Evolutionary conservation across 2,797 vertebrate genomes (phyloP), one percentile per base, ranked within the genome.

Genomic region (Semaprochilodus insignis): DNA sequence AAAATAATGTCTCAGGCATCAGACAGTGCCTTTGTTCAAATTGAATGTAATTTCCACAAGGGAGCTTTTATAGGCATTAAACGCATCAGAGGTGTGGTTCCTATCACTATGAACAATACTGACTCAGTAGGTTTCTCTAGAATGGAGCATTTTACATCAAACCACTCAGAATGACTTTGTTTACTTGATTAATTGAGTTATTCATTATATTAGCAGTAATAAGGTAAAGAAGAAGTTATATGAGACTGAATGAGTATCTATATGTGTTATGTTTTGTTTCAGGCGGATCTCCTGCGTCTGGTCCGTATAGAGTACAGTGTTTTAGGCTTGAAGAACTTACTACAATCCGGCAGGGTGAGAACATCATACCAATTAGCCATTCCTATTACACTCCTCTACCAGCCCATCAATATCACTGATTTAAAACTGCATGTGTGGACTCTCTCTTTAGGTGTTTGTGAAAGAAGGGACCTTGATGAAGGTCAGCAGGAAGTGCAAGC

Each of bases 231-330:
- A 13, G 44, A 10, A 54, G 44, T 78, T 44, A 44, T 44, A 44
- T 6, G 5, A 44, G 40, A 44, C 40, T 6, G 40, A 44, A 10
- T 44, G 40, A 44, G 8, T 6, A 3, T 44, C 31, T 31, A 31
- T 31, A 31, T 31, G 8, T 62, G 3, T 62, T 73, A 52, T 34
- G 14, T 77, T 80, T 67, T 65, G 66, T 44, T 65, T 85, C 85
- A 99, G 98, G 97, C 96, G 91, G 98, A 98, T 90, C 88, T 99
- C 84, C 92, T 98, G 93, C 97, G 96, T 90, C 93, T 99, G 92
- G 96, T 98, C 85, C 96, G 97, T 90, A 97, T 99, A 17, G 96
- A 97, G 85, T 95, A 99, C 94, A 99, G 96, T 5, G 96, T 99
- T 67, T 94, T 89, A 54, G 97, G 98, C 85, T 95, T 97, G 91